Conservation (phyloP, 1,140 invertebrate species). For the Zophobas atratus region DNA sequence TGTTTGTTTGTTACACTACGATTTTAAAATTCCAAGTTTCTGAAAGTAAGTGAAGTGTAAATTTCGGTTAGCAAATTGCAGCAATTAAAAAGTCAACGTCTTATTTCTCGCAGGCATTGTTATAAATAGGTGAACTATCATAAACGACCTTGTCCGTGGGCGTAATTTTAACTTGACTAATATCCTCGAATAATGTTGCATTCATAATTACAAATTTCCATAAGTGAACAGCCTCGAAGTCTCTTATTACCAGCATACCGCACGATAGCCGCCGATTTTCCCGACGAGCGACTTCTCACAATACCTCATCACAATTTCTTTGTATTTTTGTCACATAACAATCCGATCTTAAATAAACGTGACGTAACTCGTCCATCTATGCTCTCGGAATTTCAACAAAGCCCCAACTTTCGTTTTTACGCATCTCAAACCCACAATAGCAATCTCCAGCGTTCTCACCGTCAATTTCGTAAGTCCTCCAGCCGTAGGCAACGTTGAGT, state of each 20-base stretch:
- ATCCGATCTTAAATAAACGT: slow-evolving; percentile 29
- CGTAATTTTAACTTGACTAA: too few species aligned
- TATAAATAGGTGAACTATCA: too few species aligned
- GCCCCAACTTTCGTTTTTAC: slow-evolving; percentile 28
- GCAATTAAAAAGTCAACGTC: too few species aligned
- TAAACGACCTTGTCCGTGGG: too few species aligned
- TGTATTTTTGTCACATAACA: slow-evolving; percentile 45
- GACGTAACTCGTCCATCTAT: slow-evolving; percentile 37
- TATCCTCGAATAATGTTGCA: neutral
- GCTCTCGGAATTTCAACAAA: slow-evolving; percentile 28
- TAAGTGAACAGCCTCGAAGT: slow-evolving; percentile 6
- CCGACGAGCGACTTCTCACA: slow-evolving; percentile 1
- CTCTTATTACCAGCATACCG: too few species aligned
- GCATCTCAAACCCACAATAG: neutral
- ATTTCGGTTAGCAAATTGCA: too few species aligned
- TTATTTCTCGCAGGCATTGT: too few species aligned
- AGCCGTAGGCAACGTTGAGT: slow-evolving; percentile 87
- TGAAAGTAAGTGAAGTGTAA: too few species aligned
- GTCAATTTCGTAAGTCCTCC: slow-evolving; percentile 81
- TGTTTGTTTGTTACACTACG: too few species aligned
- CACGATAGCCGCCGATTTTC: neutral
- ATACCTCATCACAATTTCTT: slow-evolving; percentile 21
- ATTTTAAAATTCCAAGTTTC: too few species aligned
- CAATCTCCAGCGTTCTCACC: slow-evolving; percentile 70
- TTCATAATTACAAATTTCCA: slow-evolving; percentile 6